Base-by-base conservation (phyloP, 2,888 invertebrate species). In the Acleris literana region DNA sequence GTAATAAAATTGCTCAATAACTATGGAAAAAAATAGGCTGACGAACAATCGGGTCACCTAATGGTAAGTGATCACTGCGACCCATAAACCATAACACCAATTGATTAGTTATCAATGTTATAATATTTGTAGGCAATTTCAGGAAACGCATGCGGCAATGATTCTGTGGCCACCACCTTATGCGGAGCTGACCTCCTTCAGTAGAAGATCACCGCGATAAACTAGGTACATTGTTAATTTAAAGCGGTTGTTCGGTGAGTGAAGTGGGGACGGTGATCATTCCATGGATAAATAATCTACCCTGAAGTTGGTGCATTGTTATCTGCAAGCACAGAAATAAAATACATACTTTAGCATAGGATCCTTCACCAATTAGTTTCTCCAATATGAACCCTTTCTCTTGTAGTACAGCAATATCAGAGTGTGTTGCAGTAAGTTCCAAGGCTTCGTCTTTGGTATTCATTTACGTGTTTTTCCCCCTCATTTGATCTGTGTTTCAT, bases 341-440 rank as follows among this genome's bases (percentile, higher is more conserved):
- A 33, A 22, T 7, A 69, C 65, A 73, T 82, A 96, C 96, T 91
- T 95, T 96, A 44, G 96, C 96, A 76, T 96, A 96, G 4, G 96
- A 95, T 49, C 96, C 96, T 90, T 96, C 95, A 29, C 96, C 96
- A 60, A 96, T 84, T 71, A 95, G 86, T 82, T 93, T 94, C 56
- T 94, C 81, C 49, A 96, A 78, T 65, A 92, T 87, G 78, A 95
- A 96, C 20, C 96, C 95, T 71, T 85, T 91, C 70, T 91, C 92
- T 75, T 87, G 84, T 69, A 92, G 74, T 20, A 90, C 78, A 51
- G 75, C 69, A 2, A 89, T 71, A 72, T 92, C 93, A 1, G 92
- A 93, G 46, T 82, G 83, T 68, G 90, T 87, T 57, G 84, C 84
- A 57, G 72, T 78, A 67, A 90, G 77, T 33, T 88, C 86, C 70